These are phyloP conservation scores for Alces alces DNA, from an alignment of 2,113 vertebrate genomes.

Conservation along the genomic window DNA sequence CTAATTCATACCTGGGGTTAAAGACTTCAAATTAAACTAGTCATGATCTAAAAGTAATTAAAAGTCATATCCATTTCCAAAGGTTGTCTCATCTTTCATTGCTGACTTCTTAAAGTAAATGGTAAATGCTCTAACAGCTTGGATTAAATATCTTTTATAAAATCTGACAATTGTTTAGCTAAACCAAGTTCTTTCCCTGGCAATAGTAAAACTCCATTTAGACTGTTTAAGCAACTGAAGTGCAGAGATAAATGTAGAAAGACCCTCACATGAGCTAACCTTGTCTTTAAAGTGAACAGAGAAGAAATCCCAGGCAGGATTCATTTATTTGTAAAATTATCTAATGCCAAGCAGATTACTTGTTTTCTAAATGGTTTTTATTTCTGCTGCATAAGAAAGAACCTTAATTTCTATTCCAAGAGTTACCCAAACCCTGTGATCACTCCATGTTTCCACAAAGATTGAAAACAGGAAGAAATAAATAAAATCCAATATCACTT, in stretches of 20 bases:
- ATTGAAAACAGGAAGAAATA: background rate
- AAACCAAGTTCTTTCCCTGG: slow-evolving; percentile 22
- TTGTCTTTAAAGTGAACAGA: background rate
- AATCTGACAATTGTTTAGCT: slow-evolving; percentile 41
- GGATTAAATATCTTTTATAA: slow-evolving; percentile 47
- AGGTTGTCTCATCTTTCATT: background rate
- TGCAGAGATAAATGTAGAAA: background rate
- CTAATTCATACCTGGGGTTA: background rate
- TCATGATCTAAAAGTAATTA: background rate
- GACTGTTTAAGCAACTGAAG: slow-evolving; percentile 49
- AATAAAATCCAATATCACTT: background rate
- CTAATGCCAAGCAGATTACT: background rate
- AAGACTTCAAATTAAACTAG: background rate
- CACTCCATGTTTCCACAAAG: background rate
- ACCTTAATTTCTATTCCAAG: slow-evolving; percentile 16
- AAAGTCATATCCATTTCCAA: background rate
- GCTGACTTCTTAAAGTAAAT: slow-evolving; percentile 42
- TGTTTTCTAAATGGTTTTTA: background rate
- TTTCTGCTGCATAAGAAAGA: background rate
- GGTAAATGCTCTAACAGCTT: slow-evolving; percentile 28
- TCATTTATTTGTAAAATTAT: slow-evolving; percentile 24
- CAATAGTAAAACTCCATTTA: slow-evolving; percentile 2
- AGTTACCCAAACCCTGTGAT: background rate
- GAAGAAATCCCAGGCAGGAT: background rate
- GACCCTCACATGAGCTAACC: background rate